Evolutionary conservation across 2,113 vertebrate genomes (phyloP).

Genomic region (Chaetodon trifascialis): DNA sequence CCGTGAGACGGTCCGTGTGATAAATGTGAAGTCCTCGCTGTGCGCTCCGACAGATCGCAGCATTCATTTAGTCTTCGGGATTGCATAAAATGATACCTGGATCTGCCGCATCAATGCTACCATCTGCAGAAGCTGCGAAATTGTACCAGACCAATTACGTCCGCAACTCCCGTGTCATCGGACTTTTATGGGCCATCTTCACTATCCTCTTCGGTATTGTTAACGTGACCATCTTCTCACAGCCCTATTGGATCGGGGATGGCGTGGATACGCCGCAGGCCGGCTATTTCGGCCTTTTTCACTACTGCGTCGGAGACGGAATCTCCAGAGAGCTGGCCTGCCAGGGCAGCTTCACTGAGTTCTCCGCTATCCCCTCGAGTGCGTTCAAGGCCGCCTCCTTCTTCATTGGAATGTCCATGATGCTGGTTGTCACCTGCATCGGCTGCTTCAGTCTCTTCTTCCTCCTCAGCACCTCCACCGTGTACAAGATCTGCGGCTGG

Average conservation of each 20-base stretch:
- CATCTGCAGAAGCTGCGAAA: constrained; percentile 94
- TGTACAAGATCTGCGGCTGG: constrained; percentile 98
- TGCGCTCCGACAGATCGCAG: constrained; percentile 40
- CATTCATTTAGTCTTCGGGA: constrained; percentile 48
- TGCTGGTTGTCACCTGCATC: constrained; percentile 94
- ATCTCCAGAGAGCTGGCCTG: constrained; percentile 92
- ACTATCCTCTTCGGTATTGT: constrained; percentile 96
- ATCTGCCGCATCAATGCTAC: constrained; percentile 90
- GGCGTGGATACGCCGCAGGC: constrained; percentile 95
- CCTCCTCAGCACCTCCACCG: constrained; percentile 97
- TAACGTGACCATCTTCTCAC: constrained; percentile 96
- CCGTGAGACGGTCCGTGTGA: constrained; percentile 7
- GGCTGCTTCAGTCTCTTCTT: constrained; percentile 96
- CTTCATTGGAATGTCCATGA: constrained; percentile 97
- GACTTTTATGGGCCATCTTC: constrained; percentile 97
- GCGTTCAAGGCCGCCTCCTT: constrained; percentile 98
- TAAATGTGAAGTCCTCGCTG: constrained; percentile 46
- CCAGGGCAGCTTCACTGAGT: constrained; percentile 97
- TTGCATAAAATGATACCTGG: constrained; percentile 84
- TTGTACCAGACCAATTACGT: constrained; percentile 97
- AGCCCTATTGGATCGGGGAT: constrained; percentile 98
- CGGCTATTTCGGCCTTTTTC: constrained; percentile 97
- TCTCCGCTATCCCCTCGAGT: constrained; percentile 91
- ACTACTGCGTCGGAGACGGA: constrained; percentile 95
- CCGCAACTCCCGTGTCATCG: constrained; percentile 95